Base-by-base conservation (phyloP, 2,888 invertebrate genomes). In the Platycheirus rosarum region DNA sequence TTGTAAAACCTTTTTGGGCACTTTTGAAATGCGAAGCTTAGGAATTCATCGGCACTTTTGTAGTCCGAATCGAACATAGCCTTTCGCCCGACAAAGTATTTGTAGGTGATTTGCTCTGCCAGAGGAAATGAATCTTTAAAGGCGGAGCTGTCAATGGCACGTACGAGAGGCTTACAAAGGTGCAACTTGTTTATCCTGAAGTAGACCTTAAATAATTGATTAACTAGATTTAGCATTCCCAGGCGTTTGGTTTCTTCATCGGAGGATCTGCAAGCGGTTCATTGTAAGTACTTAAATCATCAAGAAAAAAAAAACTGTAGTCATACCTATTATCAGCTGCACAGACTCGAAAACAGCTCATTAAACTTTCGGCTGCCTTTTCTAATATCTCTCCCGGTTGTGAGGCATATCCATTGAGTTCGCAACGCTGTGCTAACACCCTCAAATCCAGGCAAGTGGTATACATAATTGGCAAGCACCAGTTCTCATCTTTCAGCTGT, bases 11-110 rank as follows among this genome's bases (percentile, higher is more conserved):
- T 92, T 78, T 92, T 92, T 86, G 97, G 97, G 87, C 99, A 98
- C 87, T 96, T 95, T 88, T 95, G 94, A 89, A 99, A 99, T 0
- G 99, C 98, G 90, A 95, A 99, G 0, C 96, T 95, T 18, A 99
- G 91, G 88, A 95, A 96, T 88, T 97, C 95, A 89, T 99, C 98
- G 18, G 99, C 99, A 90, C 94, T 93, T 89, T 95, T 95, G 88
- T 98, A 98, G 89, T 99, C 97, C 68, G 97, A 97, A 90, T 99
- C 99, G 89, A 99, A 99, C 97, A 99, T 98, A 2, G 98, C 97
- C 89, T 99, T 98, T 29, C 98, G 93, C 0, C 99, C 99, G 14
- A 98, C 97, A 91, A 97, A 99, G 90, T 98, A 98, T 88, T 96
- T 96, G 91, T 98, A 99, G 0, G 99, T 99, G 66, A 99, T 97